phyloP scores from a whole-genome alignment of 2,888 invertebrate species.

The Lasioglossum leucozonium region DNA sequence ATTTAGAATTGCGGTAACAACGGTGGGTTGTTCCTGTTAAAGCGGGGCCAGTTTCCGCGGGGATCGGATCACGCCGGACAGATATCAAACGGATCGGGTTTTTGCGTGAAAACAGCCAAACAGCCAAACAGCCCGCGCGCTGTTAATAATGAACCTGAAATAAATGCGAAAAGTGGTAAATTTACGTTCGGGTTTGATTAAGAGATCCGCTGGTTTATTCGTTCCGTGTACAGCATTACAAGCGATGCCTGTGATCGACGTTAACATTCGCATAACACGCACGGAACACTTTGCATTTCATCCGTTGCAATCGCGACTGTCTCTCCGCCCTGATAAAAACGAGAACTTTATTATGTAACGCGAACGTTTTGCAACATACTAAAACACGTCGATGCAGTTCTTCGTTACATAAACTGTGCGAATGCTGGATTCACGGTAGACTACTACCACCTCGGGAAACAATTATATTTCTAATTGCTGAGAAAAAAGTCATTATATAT shows the following conservation, averaged over 20 bases:
- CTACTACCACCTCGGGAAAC: too few relatives aligned
- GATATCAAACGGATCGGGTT: slow-evolving; percentile 45
- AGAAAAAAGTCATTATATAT: too few relatives aligned
- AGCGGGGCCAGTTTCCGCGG: not conserved
- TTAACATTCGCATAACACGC: not conserved
- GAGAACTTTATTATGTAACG: not conserved
- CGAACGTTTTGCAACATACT: not conserved
- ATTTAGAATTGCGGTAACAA: slow-evolving; percentile 16
- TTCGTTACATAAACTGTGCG: not conserved
- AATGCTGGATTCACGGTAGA: not conserved
- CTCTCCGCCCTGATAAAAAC: not conserved
- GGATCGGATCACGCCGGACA: not conserved
- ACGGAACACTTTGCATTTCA: not conserved
- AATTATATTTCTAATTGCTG: too few relatives aligned
- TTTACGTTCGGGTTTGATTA: slow-evolving; percentile 53
- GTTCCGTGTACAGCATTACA: slow-evolving; percentile 17
- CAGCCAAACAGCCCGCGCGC: not conserved
- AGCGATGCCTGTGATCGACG: slow-evolving; percentile 2
- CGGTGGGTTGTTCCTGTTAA: not conserved
- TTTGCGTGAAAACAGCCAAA: slow-evolving; percentile 37
- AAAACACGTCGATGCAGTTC: not conserved
- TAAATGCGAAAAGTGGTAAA: slow-evolving; percentile 29
- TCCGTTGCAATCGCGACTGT: not conserved
- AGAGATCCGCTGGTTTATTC: slow-evolving; percentile 43
- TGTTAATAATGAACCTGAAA: slow-evolving; percentile 48